Base-by-base conservation (phyloP, 2,888 invertebrate genomes). In the Leptinotarsa juncta region DNA sequence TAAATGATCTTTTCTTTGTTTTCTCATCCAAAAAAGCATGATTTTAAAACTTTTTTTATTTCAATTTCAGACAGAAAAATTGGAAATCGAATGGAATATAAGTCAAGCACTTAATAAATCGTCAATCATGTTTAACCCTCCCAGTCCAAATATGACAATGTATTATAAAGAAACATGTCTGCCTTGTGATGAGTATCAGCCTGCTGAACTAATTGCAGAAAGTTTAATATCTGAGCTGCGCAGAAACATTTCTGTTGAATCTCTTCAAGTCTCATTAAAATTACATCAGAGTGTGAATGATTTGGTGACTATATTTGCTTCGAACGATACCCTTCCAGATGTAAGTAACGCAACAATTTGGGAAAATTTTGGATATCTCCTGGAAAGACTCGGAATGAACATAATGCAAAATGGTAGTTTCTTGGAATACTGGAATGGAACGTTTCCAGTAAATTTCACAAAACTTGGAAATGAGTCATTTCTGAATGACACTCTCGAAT, bases 1-100 rank as follows among this genome's bases (percentile, higher is more conserved):
- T 32, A 32, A 32, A 32, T 32, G 3, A 32, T 32, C 7, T 10
- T 7, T 10, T 42, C 3, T 42, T 12, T 42, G 42, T 0, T 42
- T 12, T 10, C 10, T 42, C 10, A 32, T 7, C 1, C 3, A 42
- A 10, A 10, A 10, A 10, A 12, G 42, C 3, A 42, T 42, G 3
- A 42, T 42, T 42, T 42, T 0, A 10, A 42, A 42, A 10, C 0
- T 2, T 10, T 10, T 32, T 12, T 4, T 3, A 7, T 66, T 67
- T 60, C 89, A 89, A 62, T 75, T 83, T 65, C 78, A 85, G 86
- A 91, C 91, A 77, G 85, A 86, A 80, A 89, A 93, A 80, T 85
- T 92, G 55, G 86, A 90, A 83, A 83, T 86, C 75, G 85, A 94
- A 77, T 90, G 92, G 79, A 73, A 80, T 80, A 88, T 81, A 84